These are phyloP conservation scores for Pogonomyrmex californicus DNA, from an alignment of 1,140 invertebrate genomes.

Conservation along the genomic window DNA sequence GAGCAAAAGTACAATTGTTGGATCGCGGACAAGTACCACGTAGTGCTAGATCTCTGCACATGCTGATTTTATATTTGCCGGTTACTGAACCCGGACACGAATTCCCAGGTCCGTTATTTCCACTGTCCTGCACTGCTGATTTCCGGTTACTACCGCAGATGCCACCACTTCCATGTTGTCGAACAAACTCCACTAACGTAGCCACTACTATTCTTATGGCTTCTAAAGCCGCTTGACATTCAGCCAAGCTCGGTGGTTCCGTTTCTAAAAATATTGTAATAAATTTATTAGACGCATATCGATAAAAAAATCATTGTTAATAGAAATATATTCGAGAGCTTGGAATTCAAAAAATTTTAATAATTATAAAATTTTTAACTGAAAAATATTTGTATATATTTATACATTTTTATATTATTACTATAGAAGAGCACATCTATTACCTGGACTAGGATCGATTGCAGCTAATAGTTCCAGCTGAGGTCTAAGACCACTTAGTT, in stretches of 20 bases:
- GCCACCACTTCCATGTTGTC: constrained; percentile 88
- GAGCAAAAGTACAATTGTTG: constrained; percentile 96
- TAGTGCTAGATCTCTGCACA: constrained; percentile 94
- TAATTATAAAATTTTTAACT: neutral
- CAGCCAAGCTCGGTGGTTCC: constrained; percentile 90
- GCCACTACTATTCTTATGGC: constrained; percentile 94
- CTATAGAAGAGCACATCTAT: constrained; percentile 15
- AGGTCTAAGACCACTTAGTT: constrained; percentile 91
- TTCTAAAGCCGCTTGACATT: constrained; percentile 92
- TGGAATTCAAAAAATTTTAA: neutral
- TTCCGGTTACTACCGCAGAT: constrained; percentile 85
- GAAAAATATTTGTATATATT: neutral
- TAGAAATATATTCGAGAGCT: neutral
- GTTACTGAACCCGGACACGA: constrained; percentile 88
- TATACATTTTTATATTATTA: neutral
- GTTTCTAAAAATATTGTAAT: constrained; percentile 87
- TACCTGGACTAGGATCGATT: constrained; percentile 94
- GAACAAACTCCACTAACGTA: constrained; percentile 94
- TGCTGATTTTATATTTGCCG: constrained; percentile 95
- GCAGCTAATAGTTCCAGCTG: constrained; percentile 95
- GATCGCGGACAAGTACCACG: constrained; percentile 94
- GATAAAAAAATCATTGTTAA: neutral
- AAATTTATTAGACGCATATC: constrained; percentile 2
- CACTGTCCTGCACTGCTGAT: constrained; percentile 81
- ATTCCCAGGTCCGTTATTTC: constrained; percentile 73